Percentiles rank a stretch among this genome's conserved stretches.
phyloP scores from a whole-genome alignment of 2,797 vertebrate genomes.

The Linurgus olivaceus region DNA sequence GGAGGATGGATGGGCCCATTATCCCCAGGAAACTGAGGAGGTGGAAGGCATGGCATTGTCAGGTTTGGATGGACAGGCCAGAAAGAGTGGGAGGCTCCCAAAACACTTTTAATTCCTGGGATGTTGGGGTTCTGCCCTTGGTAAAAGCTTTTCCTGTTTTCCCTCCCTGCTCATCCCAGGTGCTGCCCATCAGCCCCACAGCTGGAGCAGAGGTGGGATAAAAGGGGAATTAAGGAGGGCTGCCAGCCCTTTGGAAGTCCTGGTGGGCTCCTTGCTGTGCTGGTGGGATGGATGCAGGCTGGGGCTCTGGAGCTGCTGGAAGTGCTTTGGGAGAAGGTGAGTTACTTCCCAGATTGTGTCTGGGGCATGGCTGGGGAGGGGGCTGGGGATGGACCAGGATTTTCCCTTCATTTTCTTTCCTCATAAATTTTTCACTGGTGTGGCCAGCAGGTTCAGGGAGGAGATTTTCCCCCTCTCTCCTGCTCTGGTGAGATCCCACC shows the following conservation, averaged over 20 bases:
- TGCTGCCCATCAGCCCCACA: background rate
- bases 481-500: background rate
- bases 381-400: fast-evolving
- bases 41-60: fast-evolving
- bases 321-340: fast-evolving
- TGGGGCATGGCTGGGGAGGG: fast-evolving
- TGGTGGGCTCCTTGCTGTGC: background rate
- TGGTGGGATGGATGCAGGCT: fast-evolving
- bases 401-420: background rate
- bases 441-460: too few species aligned
- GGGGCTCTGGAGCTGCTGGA: background rate
- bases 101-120: background rate
- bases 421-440: fast-evolving
- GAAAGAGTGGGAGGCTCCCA: background rate
- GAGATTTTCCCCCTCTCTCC: background rate
- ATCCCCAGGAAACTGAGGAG: fast-evolving
- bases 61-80: background rate
- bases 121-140: background rate
- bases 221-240: fast-evolving
- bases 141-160: background rate
- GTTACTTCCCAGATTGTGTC: fast-evolving
- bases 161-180: background rate
- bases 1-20: background rate
- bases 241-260: fast-evolving
- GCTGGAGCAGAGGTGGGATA: background rate